Evolutionary conservation across 2,888 invertebrate species (phyloP).

Genomic region (Chrysolina haemoptera): DNA sequence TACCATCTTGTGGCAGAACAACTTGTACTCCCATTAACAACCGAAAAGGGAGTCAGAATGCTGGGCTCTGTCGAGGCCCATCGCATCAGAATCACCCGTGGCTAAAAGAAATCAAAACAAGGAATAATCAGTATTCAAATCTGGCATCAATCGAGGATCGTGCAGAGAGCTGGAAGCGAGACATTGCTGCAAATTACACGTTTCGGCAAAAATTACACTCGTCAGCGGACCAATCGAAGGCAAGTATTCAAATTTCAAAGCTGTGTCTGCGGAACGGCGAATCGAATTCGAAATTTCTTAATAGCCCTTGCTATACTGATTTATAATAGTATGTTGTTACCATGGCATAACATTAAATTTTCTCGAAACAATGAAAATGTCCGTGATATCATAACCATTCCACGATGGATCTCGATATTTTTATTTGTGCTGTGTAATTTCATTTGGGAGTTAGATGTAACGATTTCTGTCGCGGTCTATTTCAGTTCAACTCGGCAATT

Average conservation of each 20-base stretch:
- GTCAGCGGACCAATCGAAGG: slow-evolving; percentile 42
- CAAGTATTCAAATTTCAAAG: slow-evolving; percentile 42
- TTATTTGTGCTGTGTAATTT: slow-evolving; percentile 24
- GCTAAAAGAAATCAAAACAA: slow-evolving; percentile 52
- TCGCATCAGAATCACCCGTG: slow-evolving; percentile 48
- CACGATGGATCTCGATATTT: slow-evolving; percentile 28
- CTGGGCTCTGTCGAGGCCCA: neutral
- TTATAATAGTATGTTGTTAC: slow-evolving; percentile 48
- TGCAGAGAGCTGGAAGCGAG: slow-evolving; percentile 45
- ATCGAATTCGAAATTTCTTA: slow-evolving; percentile 55
- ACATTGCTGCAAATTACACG: slow-evolving; percentile 49
- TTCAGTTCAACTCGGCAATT: slow-evolving; percentile 46
- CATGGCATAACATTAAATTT: slow-evolving; percentile 41
- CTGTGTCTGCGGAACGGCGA: slow-evolving; percentile 47
- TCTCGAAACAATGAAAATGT: slow-evolving; percentile 46
- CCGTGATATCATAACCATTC: slow-evolving; percentile 26
- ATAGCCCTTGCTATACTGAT: slow-evolving; percentile 49
- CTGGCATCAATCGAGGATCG: slow-evolving; percentile 44
- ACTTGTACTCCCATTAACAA: neutral
- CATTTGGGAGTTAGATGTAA: slow-evolving; percentile 13
- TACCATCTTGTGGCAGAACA: no score
- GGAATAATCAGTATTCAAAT: slow-evolving; percentile 51
- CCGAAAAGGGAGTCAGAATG: neutral
- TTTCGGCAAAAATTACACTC: slow-evolving; percentile 45
- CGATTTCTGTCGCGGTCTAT: slow-evolving; percentile 33